phyloP scores from a whole-genome alignment of 2,797 vertebrate genomes.

The Chelon labrosus region DNA sequence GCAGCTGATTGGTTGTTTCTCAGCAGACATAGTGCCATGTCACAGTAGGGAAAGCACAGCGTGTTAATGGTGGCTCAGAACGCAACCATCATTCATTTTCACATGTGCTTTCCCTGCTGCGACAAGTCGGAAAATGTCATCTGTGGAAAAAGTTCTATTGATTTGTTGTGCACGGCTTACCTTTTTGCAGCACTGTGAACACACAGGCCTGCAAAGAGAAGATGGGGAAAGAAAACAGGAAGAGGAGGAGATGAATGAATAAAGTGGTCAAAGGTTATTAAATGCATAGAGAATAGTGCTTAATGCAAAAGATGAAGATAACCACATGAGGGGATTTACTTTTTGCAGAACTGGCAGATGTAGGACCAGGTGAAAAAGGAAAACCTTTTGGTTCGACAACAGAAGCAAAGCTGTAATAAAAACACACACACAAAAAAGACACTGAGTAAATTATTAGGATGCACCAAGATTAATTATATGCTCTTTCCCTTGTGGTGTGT shows the following conservation, averaged over 20 bases:
- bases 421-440: background rate
- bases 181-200: slow-evolving; percentile 99
- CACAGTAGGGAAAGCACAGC: no score
- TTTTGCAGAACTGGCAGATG: slow-evolving; percentile 98
- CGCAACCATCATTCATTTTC: background rate
- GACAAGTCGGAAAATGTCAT: background rate
- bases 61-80: no score
- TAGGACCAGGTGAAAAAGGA: slow-evolving; percentile 99
- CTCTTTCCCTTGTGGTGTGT: background rate
- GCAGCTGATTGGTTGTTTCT: no score
- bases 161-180: slow-evolving; percentile 74
- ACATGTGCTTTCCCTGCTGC: background rate
- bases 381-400: slow-evolving; percentile 96
- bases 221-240: slow-evolving; percentile 3
- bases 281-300: background rate
- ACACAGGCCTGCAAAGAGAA: slow-evolving; percentile 90
- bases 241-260: background rate
- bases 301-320: slow-evolving; percentile 1
- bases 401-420: slow-evolving; percentile 93
- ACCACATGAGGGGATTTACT: slow-evolving; percentile 81
- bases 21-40: no score
- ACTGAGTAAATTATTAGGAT: no score
- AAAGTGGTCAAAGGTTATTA: background rate
- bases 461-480: background rate
- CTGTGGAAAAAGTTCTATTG: no score